These are phyloP conservation scores for Paracanthobrama guichenoti DNA, from an alignment of 2,113 vertebrate genomes.

Conservation along the genomic window DNA sequence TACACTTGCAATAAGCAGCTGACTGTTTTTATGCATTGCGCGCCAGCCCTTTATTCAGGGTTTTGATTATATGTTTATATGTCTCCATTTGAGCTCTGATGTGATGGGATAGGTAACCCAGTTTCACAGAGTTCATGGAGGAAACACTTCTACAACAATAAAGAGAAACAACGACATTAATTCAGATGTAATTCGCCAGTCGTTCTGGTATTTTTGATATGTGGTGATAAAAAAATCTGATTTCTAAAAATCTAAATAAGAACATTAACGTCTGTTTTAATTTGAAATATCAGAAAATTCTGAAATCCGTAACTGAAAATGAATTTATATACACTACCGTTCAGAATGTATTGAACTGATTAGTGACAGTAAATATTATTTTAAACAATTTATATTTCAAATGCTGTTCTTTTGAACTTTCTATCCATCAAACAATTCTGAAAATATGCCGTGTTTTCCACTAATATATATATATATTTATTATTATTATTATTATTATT, in stretches of 20 bases:
- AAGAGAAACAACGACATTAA: not conserved
- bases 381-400: not conserved
- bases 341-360: too few relatives aligned
- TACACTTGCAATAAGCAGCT: conserved; percentile 64
- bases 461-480: too few relatives aligned
- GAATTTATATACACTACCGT: not conserved
- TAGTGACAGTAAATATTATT: not conserved
- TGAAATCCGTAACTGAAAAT: not conserved
- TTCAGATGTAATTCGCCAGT: conserved; percentile 6
- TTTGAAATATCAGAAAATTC: not conserved
- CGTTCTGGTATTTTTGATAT: not conserved
- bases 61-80: conserved; percentile 54
- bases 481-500: too few relatives aligned
- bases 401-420: not conserved
- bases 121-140: conserved; percentile 46
- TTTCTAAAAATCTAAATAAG: not conserved
- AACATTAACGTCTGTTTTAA: not conserved
- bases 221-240: not conserved
- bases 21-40: conserved; percentile 67
- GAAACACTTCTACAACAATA: conserved; percentile 39
- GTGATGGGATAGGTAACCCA: conserved; percentile 36
- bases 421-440: not conserved
- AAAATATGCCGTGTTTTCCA: not conserved
- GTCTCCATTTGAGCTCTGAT: conserved; percentile 47
- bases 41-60: conserved; percentile 54